Conservation (phyloP, 2,797 vertebrate genomes). For the Epinephelus coioides region DNA sequence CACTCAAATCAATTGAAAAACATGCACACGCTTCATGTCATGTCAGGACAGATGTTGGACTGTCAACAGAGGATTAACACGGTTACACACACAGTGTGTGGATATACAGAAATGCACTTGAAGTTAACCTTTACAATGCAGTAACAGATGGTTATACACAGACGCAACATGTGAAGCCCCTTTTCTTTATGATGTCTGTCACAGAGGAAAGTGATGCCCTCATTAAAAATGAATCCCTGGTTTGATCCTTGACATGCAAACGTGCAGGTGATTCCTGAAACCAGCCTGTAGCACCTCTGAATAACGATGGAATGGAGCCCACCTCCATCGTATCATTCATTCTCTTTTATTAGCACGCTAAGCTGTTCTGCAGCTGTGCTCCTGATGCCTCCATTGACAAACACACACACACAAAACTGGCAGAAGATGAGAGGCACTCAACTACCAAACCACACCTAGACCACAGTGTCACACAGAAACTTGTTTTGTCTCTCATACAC, state of each 20-base stretch:
- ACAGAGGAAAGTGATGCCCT: constrained; percentile 12
- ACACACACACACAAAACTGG: constrained; percentile 59
- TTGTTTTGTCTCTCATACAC: neutral
- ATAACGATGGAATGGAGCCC: constrained; percentile 16
- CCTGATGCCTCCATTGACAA: constrained; percentile 62
- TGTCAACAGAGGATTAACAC: constrained; percentile 28
- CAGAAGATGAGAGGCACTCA: constrained; percentile 65
- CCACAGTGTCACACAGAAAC: constrained; percentile 47
- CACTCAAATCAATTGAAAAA: constrained; percentile 14
- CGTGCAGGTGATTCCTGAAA: constrained; percentile 46
- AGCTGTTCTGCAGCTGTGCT: constrained; percentile 65
- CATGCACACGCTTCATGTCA: neutral
- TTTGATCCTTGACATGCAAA: constrained; percentile 31
- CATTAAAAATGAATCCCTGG: constrained; percentile 18
- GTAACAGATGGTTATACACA: constrained; percentile 13
- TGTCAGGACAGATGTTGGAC: constrained; percentile 13
- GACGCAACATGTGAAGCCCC: neutral
- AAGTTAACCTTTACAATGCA: constrained; percentile 1
- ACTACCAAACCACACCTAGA: constrained; percentile 59
- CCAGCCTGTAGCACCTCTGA: constrained; percentile 31
- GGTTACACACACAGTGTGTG: neutral
- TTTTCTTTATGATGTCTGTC: constrained; percentile 20
- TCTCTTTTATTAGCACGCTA: constrained; percentile 58
- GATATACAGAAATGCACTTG: neutral
- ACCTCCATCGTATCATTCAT: constrained; percentile 42